Evolutionary conservation across 2,113 vertebrate species (phyloP).

Genomic region (Rissa tridactyla): DNA sequence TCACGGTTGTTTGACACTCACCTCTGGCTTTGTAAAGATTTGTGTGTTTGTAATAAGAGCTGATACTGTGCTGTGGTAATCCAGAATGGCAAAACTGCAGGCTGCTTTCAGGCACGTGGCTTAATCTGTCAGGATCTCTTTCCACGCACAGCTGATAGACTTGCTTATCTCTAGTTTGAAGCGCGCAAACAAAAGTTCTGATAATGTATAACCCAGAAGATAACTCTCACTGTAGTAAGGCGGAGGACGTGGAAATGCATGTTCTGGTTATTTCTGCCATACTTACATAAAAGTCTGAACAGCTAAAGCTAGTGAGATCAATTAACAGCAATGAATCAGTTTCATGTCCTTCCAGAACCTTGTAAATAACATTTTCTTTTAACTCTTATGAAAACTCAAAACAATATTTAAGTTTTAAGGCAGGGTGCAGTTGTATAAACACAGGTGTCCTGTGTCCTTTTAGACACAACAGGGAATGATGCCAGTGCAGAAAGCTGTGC

Average conservation of each 20-base stretch:
- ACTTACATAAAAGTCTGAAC: background rate
- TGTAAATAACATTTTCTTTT: background rate
- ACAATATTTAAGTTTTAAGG: background rate
- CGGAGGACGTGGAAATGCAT: background rate
- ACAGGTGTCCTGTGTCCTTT: background rate
- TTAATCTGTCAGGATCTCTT: background rate
- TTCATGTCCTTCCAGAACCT: background rate
- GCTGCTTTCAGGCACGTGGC: background rate
- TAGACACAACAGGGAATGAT: background rate
- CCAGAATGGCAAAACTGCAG: background rate
- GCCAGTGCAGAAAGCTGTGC: background rate
- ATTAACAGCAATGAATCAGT: background rate
- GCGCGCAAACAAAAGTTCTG: background rate
- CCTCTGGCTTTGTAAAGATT: conserved; percentile 7
- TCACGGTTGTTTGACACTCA: background rate
- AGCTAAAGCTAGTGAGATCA: background rate
- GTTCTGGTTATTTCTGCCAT: background rate
- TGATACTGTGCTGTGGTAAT: background rate
- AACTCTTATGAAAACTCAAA: background rate
- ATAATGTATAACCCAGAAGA: background rate
- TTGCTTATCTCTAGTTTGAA: background rate
- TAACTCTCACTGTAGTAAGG: background rate
- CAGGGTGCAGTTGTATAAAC: background rate
- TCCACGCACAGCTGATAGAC: background rate
- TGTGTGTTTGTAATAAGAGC: background rate